A percentile compares a stretch with the other conserved stretches of the same genome.
These are phyloP conservation scores for Macrosiphum euphorbiae DNA, from an alignment of 2,888 invertebrate species.

Conservation along the genomic window DNA sequence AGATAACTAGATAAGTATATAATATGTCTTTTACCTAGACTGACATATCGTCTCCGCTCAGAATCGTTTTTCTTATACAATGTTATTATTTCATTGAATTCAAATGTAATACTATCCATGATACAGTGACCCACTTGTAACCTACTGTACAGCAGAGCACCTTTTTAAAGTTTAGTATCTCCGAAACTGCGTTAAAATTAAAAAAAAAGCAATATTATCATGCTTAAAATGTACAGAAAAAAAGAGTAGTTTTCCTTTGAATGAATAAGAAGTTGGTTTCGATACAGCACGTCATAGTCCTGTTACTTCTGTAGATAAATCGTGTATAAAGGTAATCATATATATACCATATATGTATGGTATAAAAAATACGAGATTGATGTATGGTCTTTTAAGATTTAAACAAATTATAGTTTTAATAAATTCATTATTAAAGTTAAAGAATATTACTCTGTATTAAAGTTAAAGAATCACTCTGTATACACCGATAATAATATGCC, in stretches of 20 bases:
- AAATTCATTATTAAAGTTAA: not conserved
- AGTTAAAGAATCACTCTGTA: not conserved
- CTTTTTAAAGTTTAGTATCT: not conserved
- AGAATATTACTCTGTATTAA: not conserved
- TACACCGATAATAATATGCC: not conserved
- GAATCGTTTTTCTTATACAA: too few species aligned
- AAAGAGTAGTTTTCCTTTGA: not conserved
- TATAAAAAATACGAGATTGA: not conserved
- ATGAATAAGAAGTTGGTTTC: not conserved
- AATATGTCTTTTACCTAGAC: too few species aligned
- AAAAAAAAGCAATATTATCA: not conserved
- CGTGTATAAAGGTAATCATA: too few species aligned
- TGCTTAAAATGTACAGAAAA: not conserved
- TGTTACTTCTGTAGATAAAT: not conserved
- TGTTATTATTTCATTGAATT: too few species aligned
- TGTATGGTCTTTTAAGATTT: not conserved
- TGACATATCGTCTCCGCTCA: too few species aligned
- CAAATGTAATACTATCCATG: too few species aligned
- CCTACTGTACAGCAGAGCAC: too few species aligned
- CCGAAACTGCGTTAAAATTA: not conserved
- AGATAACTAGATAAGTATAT: too few species aligned
- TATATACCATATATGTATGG: too few species aligned
- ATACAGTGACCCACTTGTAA: too few species aligned
- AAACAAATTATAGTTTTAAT: not conserved
- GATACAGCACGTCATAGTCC: not conserved